Base-by-base conservation (phyloP, 2,888 invertebrate genomes). In the Spisula subtruncata region DNA sequence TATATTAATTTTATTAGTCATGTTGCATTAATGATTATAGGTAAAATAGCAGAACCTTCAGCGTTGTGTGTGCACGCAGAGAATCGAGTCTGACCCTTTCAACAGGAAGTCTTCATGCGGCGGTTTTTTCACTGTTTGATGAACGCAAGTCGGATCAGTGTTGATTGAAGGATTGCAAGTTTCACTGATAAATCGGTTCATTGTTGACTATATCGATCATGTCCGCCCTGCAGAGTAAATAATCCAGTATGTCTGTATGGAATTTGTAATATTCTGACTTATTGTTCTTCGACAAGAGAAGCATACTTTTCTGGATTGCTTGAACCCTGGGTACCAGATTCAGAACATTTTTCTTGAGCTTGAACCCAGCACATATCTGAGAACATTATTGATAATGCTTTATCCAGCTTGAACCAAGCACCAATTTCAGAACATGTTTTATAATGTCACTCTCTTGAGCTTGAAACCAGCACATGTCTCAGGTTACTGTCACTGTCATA, bases 91-190 rank as follows among this genome's bases (percentile, higher is more conserved):
- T 75, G 75, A 18, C 75, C 75, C 75, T 75, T 75, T 75, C 75
- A 32, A 75, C 75, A 75, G 75, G 75, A 75, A 75, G 32, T 75
- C 75, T 32, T 25, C 75, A 75, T 16, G 35, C 2, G 41, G n/a
- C n/a, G 16, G 75, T 29, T 29, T 16, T 35, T 32, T 75, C 18
- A 75, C 35, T 32, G 35, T 5, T 35, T 35, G 35, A 35, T 5
- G 32, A 35, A 75, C 29, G 35, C 35, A 75, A 35, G 35, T 32
- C 18, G 25, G 35, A 18, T 35, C 18, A 32, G 35, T 75, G 75
- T 75, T 75, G 75, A 75, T 75, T 75, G 75, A 35, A 75, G 75
- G 75, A 75, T 75, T 75, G 10, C 25, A 66, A 66, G 60, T 66
- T 66, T 66, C 60, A 66, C 25, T n/a, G 60, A 25, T n/a, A 66